Percentiles rank a stretch among this genome's conserved stretches.
These are phyloP conservation scores for Cairina moschata DNA, from an alignment of 2,113 vertebrate genomes.

Conservation along the genomic window DNA sequence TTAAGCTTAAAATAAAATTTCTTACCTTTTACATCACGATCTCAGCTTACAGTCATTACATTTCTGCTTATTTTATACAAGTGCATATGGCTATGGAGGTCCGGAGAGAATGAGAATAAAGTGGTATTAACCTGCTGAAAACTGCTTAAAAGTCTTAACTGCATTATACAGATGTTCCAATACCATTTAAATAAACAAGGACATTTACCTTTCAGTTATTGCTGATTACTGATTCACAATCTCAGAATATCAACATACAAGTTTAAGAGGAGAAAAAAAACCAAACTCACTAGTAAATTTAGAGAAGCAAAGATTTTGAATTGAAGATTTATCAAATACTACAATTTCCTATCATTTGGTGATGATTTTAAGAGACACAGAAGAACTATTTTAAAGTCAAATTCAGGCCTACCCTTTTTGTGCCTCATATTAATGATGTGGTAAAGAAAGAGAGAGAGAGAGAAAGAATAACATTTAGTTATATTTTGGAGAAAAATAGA, in stretches of 20 bases:
- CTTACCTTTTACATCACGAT: constrained; percentile 82
- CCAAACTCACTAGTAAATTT: background rate
- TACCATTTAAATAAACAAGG: constrained; percentile 74
- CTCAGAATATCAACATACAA: constrained; percentile 69
- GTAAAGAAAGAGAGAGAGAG: constrained; percentile 29
- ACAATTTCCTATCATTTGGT: background rate
- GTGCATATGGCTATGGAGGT: constrained; percentile 81
- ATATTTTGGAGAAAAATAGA: constrained; percentile 8
- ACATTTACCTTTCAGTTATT: constrained; percentile 76
- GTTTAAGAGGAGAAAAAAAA: background rate
- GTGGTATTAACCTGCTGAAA: constrained; percentile 81
- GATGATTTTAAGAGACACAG: constrained; percentile 38
- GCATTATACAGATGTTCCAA: constrained; percentile 82
- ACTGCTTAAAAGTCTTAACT: constrained; percentile 80
- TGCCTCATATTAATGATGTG: constrained; percentile 37
- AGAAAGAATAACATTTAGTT: background rate
- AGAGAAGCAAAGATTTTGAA: constrained; percentile 26
- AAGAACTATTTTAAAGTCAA: background rate
- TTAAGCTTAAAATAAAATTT: constrained; percentile 83
- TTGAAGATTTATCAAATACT: background rate
- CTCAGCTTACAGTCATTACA: constrained; percentile 83
- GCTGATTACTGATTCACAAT: constrained; percentile 67
- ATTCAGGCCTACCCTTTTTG: constrained; percentile 45
- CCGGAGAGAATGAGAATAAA: constrained; percentile 82
- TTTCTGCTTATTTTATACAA: constrained; percentile 84